Percentiles rank a stretch among this genome's conserved stretches.
Evolutionary conservation across 2,888 invertebrate species (phyloP).

Genomic region (Conchocele bisecta): DNA sequence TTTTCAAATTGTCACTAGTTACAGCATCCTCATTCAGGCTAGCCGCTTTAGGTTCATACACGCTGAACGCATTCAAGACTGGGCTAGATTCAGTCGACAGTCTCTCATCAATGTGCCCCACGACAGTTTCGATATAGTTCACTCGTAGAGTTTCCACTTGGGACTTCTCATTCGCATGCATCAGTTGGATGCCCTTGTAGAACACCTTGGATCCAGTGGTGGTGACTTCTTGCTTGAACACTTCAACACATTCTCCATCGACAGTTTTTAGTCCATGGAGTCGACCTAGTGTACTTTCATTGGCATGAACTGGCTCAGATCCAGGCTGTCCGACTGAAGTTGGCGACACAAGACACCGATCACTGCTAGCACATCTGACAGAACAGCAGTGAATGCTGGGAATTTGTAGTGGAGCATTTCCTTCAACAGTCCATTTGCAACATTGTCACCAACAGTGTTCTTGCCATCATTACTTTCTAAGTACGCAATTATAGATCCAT

Average conservation of each 20-base stretch:
- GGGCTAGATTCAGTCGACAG: not conserved
- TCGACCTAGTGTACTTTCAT: constrained; percentile 1
- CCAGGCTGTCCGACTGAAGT: not conserved
- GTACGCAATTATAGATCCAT: not conserved
- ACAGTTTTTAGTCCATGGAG: not conserved
- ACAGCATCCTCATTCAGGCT: too few relatives aligned
- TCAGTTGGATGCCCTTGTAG: not conserved
- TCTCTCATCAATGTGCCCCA: constrained; percentile 2
- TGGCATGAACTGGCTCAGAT: constrained; percentile 7
- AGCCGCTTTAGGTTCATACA: not conserved
- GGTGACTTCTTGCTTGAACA: not conserved
- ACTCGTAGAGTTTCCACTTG: not conserved
- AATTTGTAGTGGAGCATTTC: constrained; percentile 9
- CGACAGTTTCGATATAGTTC: constrained; percentile 3
- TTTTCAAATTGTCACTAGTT: too few relatives aligned
- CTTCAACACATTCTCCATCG: not conserved
- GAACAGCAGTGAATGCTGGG: constrained; percentile 7
- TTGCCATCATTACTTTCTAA: not conserved
- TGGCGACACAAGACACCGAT: constrained; percentile 1
- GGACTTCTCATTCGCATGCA: constrained; percentile 2
- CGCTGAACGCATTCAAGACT: constrained; percentile 3
- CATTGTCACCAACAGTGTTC: not conserved
- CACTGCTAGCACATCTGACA: not conserved
- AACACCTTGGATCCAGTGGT: not conserved
- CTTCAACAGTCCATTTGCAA: constrained; percentile 5